phyloP scores from a whole-genome alignment of 1,140 invertebrate genomes.

The Eurosta solidaginis region DNA sequence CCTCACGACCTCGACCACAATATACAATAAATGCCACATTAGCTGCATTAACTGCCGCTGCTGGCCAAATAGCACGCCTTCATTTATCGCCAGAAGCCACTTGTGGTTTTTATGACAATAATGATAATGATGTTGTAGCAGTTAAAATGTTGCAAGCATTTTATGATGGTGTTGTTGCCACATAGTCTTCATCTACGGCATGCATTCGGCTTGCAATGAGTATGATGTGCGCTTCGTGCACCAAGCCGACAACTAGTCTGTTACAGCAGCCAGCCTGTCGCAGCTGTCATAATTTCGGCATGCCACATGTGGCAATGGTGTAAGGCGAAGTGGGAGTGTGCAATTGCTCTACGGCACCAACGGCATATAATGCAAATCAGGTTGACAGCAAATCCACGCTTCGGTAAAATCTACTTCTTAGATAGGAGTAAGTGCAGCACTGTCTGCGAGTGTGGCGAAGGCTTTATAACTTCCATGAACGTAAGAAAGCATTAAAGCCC shows the following conservation, averaged over 20 bases:
- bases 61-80: background rate
- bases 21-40: background rate
- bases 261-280: background rate
- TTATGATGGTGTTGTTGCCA: background rate
- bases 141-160: conserved; percentile 15
- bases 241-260: background rate
- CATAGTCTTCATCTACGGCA: background rate
- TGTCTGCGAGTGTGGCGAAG: no score
- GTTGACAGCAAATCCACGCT: background rate
- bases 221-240: conserved; percentile 15
- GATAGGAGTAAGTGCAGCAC: no score
- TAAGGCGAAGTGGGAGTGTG: background rate
- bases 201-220: no score
- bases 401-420: no score
- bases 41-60: background rate
- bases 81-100: conserved; percentile 8
- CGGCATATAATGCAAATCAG: background rate
- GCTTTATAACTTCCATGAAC: no score
- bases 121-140: conserved; percentile 27
- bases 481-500: no score
- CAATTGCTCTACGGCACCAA: no score
- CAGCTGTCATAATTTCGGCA: conserved; percentile 16
- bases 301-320: background rate
- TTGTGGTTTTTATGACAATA: background rate
- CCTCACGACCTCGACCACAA: conserved; percentile 17